Evolutionary conservation across 2,113 vertebrate species (phyloP).

Genomic region (Tragelaphus buxtoni): DNA sequence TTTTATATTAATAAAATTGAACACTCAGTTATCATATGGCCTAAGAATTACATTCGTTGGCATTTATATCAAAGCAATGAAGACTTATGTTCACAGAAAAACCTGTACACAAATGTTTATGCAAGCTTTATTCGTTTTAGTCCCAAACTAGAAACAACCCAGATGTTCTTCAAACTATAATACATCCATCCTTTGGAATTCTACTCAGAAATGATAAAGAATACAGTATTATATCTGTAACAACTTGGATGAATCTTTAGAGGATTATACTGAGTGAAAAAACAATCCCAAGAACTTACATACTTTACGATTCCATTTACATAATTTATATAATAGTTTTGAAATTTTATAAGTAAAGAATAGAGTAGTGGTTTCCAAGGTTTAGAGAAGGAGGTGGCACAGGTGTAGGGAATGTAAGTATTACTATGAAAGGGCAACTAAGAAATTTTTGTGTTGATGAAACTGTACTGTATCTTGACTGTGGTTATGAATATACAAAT

Average conservation of each 20-base stretch:
- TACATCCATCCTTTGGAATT: neutral
- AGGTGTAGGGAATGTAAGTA: neutral
- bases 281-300: neutral
- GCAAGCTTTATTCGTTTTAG: neutral
- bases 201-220: neutral
- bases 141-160: neutral
- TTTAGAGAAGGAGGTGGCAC: neutral
- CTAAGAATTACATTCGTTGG: neutral
- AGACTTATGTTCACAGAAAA: neutral
- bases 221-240: neutral
- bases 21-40: neutral
- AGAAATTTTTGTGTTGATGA: neutral
- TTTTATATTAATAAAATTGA: neutral
- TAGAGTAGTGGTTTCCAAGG: neutral
- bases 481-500: neutral
- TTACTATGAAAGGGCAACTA: neutral
- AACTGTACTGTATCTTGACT: neutral
- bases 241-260: neutral
- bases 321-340: neutral
- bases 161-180: neutral
- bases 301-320: neutral
- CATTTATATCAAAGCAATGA: neutral
- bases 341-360: neutral
- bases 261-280: neutral
- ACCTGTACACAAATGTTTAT: neutral